phyloP scores from a whole-genome alignment of 2,888 invertebrate genomes.

The Yponomeuta evonymella region DNA sequence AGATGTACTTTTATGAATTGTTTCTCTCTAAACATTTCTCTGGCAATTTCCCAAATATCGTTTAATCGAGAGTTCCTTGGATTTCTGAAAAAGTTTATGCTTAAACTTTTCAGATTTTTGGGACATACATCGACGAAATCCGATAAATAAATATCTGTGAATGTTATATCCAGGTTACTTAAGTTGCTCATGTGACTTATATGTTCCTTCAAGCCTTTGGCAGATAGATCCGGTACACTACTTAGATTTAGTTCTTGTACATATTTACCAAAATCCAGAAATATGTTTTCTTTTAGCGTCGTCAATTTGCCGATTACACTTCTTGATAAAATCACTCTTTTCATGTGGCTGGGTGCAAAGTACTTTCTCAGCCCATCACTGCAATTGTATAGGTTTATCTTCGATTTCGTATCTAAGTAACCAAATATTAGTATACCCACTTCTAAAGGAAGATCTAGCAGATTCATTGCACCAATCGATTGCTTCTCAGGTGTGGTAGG shows the following conservation, averaged over 20 bases:
- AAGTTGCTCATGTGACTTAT: conserved; percentile 29
- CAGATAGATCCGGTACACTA: conserved; percentile 34
- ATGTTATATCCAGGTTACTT: conserved; percentile 36
- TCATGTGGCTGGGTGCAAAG: conserved; percentile 33
- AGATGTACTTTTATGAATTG: conserved; percentile 35
- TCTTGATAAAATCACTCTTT: conserved; percentile 30
- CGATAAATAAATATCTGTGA: conserved; percentile 35
- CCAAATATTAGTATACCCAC: conserved; percentile 30
- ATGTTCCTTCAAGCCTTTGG: conserved; percentile 27
- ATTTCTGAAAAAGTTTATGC: conserved; percentile 36
- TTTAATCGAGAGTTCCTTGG: conserved; percentile 27
- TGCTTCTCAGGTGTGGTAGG: not conserved
- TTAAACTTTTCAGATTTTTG: conserved; percentile 30
- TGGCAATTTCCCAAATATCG: conserved; percentile 26
- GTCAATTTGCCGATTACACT: conserved; percentile 30
- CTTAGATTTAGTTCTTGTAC: conserved; percentile 35
- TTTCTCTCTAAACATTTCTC: conserved; percentile 29
- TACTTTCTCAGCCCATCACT: conserved; percentile 29
- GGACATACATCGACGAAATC: conserved; percentile 35
- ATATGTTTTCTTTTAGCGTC: conserved; percentile 29
- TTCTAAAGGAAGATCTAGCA: conserved; percentile 33
- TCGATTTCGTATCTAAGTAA: conserved; percentile 29
- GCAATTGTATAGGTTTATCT: conserved; percentile 30
- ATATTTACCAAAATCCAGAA: conserved; percentile 28
- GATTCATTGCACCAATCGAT: conserved; percentile 20